Evolutionary conservation across 2,797 vertebrate species (phyloP), one percentile per base, ranked within the genome.

Genomic region (Silurus aristotelis): DNA sequence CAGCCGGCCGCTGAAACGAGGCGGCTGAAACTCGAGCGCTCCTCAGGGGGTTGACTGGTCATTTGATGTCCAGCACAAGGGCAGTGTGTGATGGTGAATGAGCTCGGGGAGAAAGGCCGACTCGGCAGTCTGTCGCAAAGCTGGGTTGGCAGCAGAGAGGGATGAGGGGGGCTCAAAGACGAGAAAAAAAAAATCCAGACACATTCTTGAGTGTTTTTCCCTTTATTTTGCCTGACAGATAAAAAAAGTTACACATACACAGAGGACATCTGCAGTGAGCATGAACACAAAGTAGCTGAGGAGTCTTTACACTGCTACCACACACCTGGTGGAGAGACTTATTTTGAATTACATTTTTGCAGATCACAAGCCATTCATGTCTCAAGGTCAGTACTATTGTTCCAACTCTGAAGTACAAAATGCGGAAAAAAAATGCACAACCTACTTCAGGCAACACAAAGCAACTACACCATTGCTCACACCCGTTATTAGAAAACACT

Each of bases 1-100:
- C 95, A 96, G 95, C 95, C 95, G 94, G 96, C 94, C 94, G 95
- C 96, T 96, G 95, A 96, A 97, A 97, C 95, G 96, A 96, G 93
- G 95, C 96, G 95, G 94, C 94, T 96, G 97, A 97, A 98, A 98
- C 96, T 96, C 94, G 94, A 97, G 97, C 96, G 94, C 92, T 96
- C 97, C 97, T 96, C 94, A 92, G 97, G 97, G 98, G 97, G 95
- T 95, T 96, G 95, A 93, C 91, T 98, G 98, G 97, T 96, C 97
- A 97, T 97, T 96, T 96, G 94, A 96, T 96, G 97, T 96, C 96
- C 96, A 93, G 96, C 93, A 55, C 94, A 95, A 96, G 97, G 96
- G 96, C 96, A 96, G 94, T 92, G 93, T 93, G 91, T 92, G 93
- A 96, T 95, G 93, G 94, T 93, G 94, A 89, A 94, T 93, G 94